A percentile compares a stretch with the other conserved stretches of the same genome.
These are phyloP conservation scores for Nematopogon swammerdamellus DNA, from an alignment of 2,888 invertebrate genomes.

Conservation along the genomic window DNA sequence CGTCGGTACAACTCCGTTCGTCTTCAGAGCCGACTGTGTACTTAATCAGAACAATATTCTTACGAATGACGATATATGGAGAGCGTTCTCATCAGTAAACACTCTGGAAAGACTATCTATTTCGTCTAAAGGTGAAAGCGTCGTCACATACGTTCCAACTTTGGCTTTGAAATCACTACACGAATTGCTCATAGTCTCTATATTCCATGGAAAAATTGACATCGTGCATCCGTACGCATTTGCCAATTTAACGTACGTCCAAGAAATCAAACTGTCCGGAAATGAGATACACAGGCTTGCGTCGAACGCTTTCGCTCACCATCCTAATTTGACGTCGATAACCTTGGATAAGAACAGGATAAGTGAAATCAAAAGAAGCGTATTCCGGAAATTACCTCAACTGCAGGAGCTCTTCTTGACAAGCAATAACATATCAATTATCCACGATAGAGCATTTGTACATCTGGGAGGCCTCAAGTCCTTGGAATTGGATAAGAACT, in stretches of 20 bases:
- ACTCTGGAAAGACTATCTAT: slow-evolving; percentile 62
- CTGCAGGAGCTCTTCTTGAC: slow-evolving; percentile 73
- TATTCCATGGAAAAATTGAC: slow-evolving; percentile 67
- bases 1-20: slow-evolving; percentile 13
- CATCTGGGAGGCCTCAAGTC: slow-evolving; percentile 66
- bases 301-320: slow-evolving; percentile 65
- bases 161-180: slow-evolving; percentile 58
- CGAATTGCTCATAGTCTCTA: slow-evolving; percentile 56
- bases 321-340: slow-evolving; percentile 60
- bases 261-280: slow-evolving; percentile 62
- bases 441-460: slow-evolving; percentile 83
- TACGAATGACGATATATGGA: slow-evolving; percentile 63
- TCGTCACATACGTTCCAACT: slow-evolving; percentile 65
- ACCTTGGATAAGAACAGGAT: slow-evolving; percentile 71
- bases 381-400: slow-evolving; percentile 68
- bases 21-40: slow-evolving; percentile 68
- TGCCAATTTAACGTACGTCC: slow-evolving; percentile 62
- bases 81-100: slow-evolving; percentile 60
- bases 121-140: slow-evolving; percentile 61
- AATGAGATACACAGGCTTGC: slow-evolving; percentile 64
- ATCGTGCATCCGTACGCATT: slow-evolving; percentile 67
- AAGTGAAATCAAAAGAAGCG: slow-evolving; percentile 67
- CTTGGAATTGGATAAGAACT: slow-evolving; percentile 74
- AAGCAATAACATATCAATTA: slow-evolving; percentile 76
- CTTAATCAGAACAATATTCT: slow-evolving; percentile 57